Percentiles rank a stretch among this genome's conserved stretches.
These are phyloP conservation scores for Cyrtonyx montezumae DNA, from an alignment of 2,113 vertebrate species.

Conservation along the genomic window DNA sequence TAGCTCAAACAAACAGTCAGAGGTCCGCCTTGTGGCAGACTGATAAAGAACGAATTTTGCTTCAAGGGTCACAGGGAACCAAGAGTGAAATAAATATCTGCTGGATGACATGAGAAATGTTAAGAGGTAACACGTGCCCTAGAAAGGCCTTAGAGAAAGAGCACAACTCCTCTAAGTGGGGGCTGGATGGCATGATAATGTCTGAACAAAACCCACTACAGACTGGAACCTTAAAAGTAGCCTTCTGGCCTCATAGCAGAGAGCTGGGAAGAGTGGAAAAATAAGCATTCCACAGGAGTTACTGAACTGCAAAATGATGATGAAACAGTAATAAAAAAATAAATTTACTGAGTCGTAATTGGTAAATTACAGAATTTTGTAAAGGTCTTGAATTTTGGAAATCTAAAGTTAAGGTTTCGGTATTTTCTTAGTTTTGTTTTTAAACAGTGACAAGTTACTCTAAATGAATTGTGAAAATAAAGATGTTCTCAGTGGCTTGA, in stretches of 20 bases:
- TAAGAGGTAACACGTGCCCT: rapidly evolving
- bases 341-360: neutral
- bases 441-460: neutral
- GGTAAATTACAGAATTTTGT: neutral
- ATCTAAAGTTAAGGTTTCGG: neutral
- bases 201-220: neutral
- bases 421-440: neutral
- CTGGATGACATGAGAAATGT: neutral
- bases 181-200: rapidly evolving
- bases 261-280: neutral
- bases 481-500: neutral
- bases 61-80: neutral
- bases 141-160: neutral
- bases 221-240: neutral
- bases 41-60: neutral
- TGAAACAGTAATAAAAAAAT: neutral
- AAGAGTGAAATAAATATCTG: neutral
- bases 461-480: neutral
- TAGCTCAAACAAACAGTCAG: neutral
- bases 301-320: neutral
- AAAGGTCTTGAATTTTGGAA: neutral
- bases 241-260: neutral
- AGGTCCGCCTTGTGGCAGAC: neutral
- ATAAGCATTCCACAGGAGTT: neutral
- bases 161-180: neutral